Percentiles rank a stretch among this genome's conserved stretches.
These are phyloP conservation scores for Apodemia zela DNA, from an alignment of 2,888 invertebrate species.

Conservation along the genomic window DNA sequence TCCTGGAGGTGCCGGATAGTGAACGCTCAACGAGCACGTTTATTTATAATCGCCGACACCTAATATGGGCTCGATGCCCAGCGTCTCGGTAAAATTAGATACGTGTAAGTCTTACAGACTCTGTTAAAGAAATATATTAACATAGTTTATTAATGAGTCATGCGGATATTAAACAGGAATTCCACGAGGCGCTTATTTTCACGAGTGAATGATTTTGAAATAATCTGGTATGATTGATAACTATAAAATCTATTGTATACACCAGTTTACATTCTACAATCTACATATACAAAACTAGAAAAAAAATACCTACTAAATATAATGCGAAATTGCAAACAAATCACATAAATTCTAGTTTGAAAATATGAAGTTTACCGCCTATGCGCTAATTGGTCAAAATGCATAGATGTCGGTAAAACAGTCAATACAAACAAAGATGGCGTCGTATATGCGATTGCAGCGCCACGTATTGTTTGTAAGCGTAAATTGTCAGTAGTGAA, in stretches of 20 bases:
- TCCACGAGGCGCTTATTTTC: neutral
- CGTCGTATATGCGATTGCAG: slow-evolving; percentile 56
- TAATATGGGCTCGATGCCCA: slow-evolving; percentile 75
- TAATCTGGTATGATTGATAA: too few relatives aligned
- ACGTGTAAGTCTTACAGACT: slow-evolving; percentile 37
- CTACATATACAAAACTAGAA: too few relatives aligned
- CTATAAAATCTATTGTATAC: too few relatives aligned
- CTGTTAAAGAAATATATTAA: slow-evolving; percentile 8
- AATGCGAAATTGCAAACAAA: neutral
- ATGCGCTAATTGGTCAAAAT: slow-evolving; percentile 31
- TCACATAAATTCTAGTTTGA: neutral
- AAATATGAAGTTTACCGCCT: slow-evolving; percentile 49
- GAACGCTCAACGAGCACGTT: slow-evolving; percentile 34
- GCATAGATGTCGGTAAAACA: slow-evolving; percentile 60
- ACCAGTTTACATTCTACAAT: too few relatives aligned
- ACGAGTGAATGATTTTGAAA: neutral
- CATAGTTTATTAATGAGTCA: slow-evolving; percentile 7
- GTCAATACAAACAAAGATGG: slow-evolving; percentile 59
- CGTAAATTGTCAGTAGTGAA: slow-evolving; percentile 74
- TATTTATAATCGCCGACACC: slow-evolving; percentile 71
- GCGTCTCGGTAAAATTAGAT: slow-evolving; percentile 68
- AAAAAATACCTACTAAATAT: too few relatives aligned
- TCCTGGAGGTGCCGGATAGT: slow-evolving; percentile 15
- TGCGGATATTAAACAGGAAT: neutral
- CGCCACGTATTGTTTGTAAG: slow-evolving; percentile 52